These are phyloP conservation scores for Ciconia boyciana DNA, from an alignment of 2,113 vertebrate genomes.

Conservation along the genomic window DNA sequence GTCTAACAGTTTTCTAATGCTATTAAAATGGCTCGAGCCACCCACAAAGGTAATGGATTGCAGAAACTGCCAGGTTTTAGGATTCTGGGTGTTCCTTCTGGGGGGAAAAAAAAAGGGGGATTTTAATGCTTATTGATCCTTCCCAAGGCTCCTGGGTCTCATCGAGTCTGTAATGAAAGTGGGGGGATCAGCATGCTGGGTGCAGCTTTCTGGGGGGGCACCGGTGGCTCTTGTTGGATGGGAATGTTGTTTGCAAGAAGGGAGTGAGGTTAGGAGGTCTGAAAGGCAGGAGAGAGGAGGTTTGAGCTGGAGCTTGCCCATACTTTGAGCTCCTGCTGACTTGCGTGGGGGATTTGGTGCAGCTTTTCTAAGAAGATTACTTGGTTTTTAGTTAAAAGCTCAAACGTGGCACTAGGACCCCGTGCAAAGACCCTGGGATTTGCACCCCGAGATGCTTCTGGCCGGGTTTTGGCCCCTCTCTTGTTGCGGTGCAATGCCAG, in stretches of 20 bases:
- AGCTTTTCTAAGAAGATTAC: neutral
- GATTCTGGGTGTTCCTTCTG: neutral
- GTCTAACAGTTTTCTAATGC: neutral
- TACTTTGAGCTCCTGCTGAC: neutral
- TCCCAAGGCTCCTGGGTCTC: neutral
- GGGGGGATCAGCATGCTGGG: fast-evolving
- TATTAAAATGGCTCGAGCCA: neutral
- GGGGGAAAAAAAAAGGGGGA: fast-evolving
- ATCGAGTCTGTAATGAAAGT: fast-evolving
- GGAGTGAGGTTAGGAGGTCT: fast-evolving
- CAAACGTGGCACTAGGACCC: fast-evolving
- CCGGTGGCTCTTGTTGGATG: neutral
- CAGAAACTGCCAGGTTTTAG: neutral
- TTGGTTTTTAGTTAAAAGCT: neutral
- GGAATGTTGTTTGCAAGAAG: neutral
- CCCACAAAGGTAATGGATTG: neutral
- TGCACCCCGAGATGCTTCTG: neutral
- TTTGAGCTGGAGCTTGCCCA: neutral
- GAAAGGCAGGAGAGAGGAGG: neutral
- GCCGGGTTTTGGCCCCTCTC: neutral
- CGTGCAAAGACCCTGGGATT: neutral
- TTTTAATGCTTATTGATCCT: neutral
- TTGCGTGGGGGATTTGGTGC: neutral
- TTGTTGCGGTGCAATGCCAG: fast-evolving
- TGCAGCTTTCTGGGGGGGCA: neutral